Conservation (phyloP, 2,888 invertebrate genomes). For the Pegoplata infirma region DNA sequence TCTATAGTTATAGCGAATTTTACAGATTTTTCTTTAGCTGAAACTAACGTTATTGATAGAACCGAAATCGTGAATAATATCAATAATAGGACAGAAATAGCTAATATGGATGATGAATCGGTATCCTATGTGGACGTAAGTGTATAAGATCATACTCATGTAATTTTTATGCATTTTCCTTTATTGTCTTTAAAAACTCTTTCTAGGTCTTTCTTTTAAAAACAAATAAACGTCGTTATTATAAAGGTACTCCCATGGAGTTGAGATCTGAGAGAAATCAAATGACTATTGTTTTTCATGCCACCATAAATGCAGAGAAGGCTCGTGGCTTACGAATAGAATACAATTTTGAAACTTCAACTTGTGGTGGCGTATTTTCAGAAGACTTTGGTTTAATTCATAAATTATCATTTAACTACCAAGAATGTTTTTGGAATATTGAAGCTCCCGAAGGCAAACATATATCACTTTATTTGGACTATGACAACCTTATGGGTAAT, state of each 20-base stretch:
- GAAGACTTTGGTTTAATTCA: slow-evolving; percentile 70
- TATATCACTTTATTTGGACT: slow-evolving; percentile 71
- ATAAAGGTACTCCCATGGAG: slow-evolving; percentile 75
- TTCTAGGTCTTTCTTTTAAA: slow-evolving; percentile 67
- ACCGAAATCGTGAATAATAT: neutral
- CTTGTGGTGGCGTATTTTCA: slow-evolving; percentile 86
- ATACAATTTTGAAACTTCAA: slow-evolving; percentile 82
- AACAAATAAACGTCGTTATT: slow-evolving; percentile 64
- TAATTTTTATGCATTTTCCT: too few species aligned
- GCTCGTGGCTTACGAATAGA: slow-evolving; percentile 85
- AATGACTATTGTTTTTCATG: slow-evolving; percentile 84
- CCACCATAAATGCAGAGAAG: slow-evolving; percentile 79
- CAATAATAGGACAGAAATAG: slow-evolving; percentile 1
- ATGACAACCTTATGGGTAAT: slow-evolving; percentile 21
- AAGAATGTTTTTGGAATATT: slow-evolving; percentile 79
- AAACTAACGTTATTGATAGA: neutral
- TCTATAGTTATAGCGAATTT: slow-evolving; percentile 84
- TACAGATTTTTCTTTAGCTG: slow-evolving; percentile 80
- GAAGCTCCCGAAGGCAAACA: slow-evolving; percentile 82
- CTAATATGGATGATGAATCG: slow-evolving; percentile 78
- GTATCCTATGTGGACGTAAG: slow-evolving; percentile 79
- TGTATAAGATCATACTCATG: too few species aligned
- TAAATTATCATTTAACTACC: too few species aligned
- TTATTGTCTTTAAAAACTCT: neutral
- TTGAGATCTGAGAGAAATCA: slow-evolving; percentile 85